Evolutionary conservation across 2,888 invertebrate species (phyloP).

Genomic region (Onchidella celtica): DNA sequence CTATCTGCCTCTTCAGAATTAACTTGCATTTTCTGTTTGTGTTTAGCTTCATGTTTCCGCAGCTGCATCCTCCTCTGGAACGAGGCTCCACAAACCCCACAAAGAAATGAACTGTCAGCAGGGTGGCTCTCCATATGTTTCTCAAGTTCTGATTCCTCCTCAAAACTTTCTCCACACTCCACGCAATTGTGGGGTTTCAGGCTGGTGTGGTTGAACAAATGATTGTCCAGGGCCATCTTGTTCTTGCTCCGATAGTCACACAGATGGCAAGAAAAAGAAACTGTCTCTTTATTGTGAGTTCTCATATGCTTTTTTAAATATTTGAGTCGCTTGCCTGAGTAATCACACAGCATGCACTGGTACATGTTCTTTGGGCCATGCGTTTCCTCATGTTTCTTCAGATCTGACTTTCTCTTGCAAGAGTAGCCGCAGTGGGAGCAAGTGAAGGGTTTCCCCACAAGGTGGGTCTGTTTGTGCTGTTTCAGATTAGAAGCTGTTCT

Average conservation of each 20-base stretch:
- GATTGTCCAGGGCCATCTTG: conserved; percentile 34
- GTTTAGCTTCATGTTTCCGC: background rate
- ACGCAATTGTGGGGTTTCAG: conserved; percentile 38
- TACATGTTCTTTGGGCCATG: conserved; percentile 21
- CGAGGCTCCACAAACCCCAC: conserved; percentile 15
- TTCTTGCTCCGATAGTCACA: conserved; percentile 3
- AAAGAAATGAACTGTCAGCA: conserved; percentile 1
- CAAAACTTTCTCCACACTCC: conserved; percentile 38
- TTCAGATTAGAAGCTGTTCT: conserved; percentile 6
- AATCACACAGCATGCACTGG: conserved; percentile 27
- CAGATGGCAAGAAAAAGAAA: conserved; percentile 25
- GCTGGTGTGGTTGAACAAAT: conserved; percentile 40
- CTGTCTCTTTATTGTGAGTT: background rate
- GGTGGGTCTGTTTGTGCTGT: conserved; percentile 13
- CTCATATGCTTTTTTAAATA: conserved; percentile 37
- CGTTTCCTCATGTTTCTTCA: conserved; percentile 33
- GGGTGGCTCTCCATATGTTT: conserved; percentile 34
- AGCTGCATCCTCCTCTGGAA: background rate
- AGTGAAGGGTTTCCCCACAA: background rate
- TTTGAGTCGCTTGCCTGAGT: conserved; percentile 23
- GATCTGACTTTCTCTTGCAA: conserved; percentile 26
- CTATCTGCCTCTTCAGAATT: background rate
- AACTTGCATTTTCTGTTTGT: background rate
- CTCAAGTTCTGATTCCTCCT: conserved; percentile 23
- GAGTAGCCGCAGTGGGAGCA: conserved; percentile 30